Base-by-base conservation (phyloP, 2,113 vertebrate species). In the Cairina moschata region DNA sequence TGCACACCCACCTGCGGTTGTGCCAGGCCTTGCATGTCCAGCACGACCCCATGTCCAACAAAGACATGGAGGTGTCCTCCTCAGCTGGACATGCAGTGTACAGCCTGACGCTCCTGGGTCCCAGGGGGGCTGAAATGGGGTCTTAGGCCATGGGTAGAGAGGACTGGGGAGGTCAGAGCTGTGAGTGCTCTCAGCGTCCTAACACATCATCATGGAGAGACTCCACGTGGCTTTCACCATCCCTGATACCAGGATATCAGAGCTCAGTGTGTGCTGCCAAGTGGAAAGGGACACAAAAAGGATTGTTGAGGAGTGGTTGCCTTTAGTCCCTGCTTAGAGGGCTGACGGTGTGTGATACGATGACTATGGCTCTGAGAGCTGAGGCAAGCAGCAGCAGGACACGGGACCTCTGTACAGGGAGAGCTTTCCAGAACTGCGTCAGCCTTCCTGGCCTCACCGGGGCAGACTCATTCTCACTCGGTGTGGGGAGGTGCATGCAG, bases 401-500 rank as follows among this genome's bases (percentile, higher is more conserved):
- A n/a, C 54, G 40, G 76, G 65, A 77, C 11, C 38, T 83, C 44
- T 77, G 67, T 77, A 65, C 65, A 90, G 31, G 40, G 59, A 91
- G 68, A 54, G 40, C 55, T 74, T 92, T 78, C 40, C 81, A 50
- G 55, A 55, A 36, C 25, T 11, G 29, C 2, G 0, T 54, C 40
- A 52, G 28, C 56, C 16, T 59, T 86, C 8, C 46, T 56, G 65
- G 72, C 54, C 50, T 76, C 16, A 11, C 4, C 46, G 58, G 31
- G 31, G n/a, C 36, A 81, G 31, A 50, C 90, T 68, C 0, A 0
- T 25, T 0, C 38, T 75, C 72, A 62, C 32, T 72, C 2, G 56
- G 2, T 0, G 0, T 25, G 25, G 36, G 40, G 29, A 77, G 46
- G 52, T 78, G 73, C 68, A 66, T 65, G 60, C n/a, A 60, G 55